These are phyloP conservation scores for Scomber scombrus DNA, from an alignment of 2,113 vertebrate genomes.

Conservation along the genomic window DNA sequence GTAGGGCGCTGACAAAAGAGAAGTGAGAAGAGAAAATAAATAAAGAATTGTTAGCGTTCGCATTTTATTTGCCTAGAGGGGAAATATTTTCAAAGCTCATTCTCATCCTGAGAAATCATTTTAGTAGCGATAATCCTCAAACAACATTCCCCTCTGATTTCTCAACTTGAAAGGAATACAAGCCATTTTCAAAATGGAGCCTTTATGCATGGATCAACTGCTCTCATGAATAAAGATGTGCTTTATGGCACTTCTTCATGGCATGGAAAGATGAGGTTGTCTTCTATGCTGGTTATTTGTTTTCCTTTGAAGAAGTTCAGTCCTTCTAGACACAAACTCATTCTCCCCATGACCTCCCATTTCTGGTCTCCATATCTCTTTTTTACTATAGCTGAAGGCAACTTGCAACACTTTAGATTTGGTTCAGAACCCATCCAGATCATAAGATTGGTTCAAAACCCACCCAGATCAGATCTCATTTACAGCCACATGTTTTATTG, in stretches of 20 bases:
- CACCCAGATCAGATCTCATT: slow-evolving; percentile 43
- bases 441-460: no score
- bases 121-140: slow-evolving; percentile 61
- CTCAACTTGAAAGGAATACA: slow-evolving; percentile 32
- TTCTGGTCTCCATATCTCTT: slow-evolving; percentile 23
- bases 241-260: neutral
- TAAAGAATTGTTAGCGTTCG: slow-evolving; percentile 38
- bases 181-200: slow-evolving; percentile 32
- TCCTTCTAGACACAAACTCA: slow-evolving; percentile 1
- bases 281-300: slow-evolving; percentile 30
- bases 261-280: slow-evolving; percentile 34
- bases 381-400: slow-evolving; percentile 40
- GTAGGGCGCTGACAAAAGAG: slow-evolving; percentile 42
- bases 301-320: slow-evolving; percentile 43
- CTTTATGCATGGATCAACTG: slow-evolving; percentile 41
- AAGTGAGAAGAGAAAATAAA: slow-evolving; percentile 46
- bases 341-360: slow-evolving; percentile 28
- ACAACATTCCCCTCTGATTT: slow-evolving; percentile 48
- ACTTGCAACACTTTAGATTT: slow-evolving; percentile 41
- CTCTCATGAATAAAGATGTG: slow-evolving; percentile 69
- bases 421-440: slow-evolving; percentile 4
- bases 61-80: slow-evolving; percentile 56
- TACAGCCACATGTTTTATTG: slow-evolving; percentile 13
- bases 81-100: slow-evolving; percentile 57
- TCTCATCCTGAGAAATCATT: slow-evolving; percentile 56